These are phyloP conservation scores for Asbolus verrucosus DNA, from an alignment of 1,140 invertebrate species.

Conservation along the genomic window DNA sequence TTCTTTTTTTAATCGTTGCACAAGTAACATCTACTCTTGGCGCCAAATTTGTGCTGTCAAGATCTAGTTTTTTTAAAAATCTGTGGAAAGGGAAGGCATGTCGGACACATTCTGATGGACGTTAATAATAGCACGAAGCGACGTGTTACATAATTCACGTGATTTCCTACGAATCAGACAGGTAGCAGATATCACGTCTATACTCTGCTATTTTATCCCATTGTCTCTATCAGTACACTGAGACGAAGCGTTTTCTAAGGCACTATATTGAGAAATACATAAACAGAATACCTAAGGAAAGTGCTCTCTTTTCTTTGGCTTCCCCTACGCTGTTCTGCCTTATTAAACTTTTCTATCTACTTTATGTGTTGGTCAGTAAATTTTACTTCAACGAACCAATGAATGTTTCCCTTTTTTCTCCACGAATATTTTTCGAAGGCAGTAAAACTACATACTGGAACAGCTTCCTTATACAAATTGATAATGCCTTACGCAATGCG, in stretches of 20 bases:
- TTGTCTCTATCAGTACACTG: neutral
- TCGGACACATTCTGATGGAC: no score
- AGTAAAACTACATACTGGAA: slow-evolving; percentile 11
- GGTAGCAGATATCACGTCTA: slow-evolving; percentile 17
- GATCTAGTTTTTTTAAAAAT: no score
- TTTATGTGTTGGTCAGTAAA: slow-evolving; percentile 25
- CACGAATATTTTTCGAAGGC: slow-evolving; percentile 3
- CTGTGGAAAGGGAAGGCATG: no score
- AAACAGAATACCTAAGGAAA: neutral
- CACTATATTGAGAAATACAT: no score
- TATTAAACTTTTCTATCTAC: slow-evolving; percentile 27
- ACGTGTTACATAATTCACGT: slow-evolving; percentile 42
- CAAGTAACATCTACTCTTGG: no score
- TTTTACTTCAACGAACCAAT: no score
- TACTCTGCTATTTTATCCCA: neutral
- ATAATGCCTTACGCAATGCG: slow-evolving; percentile 30
- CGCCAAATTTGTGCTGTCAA: no score
- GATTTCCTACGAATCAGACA: slow-evolving; percentile 15
- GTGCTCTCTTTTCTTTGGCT: neutral
- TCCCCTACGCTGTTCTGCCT: slow-evolving; percentile 23
- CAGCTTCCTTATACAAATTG: slow-evolving; percentile 7
- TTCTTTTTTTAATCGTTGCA: no score
- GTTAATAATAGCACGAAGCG: slow-evolving; percentile 30
- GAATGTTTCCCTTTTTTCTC: slow-evolving; percentile 10
- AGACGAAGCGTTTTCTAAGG: no score